Percentiles rank a stretch among this genome's conserved stretches.
Evolutionary conservation across 1,140 invertebrate genomes (phyloP).

Genomic region (Pseudachorutes palmiensis): DNA sequence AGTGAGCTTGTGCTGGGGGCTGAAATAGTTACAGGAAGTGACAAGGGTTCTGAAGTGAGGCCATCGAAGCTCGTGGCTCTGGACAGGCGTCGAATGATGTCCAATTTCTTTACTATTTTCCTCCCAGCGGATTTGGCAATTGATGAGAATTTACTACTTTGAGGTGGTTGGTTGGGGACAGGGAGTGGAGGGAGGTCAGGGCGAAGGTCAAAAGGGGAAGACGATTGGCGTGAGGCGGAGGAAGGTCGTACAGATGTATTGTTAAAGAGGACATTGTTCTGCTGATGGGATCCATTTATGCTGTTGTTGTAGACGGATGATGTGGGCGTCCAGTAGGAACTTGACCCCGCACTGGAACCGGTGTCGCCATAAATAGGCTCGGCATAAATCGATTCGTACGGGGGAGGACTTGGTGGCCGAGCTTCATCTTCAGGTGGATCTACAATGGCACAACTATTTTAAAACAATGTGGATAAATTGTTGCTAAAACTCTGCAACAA

Average conservation of each 20-base stretch:
- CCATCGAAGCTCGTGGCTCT: constrained; percentile 21
- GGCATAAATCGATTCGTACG: constrained; percentile 25
- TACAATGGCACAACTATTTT: no score
- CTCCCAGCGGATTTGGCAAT: constrained; percentile 34
- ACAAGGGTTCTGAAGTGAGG: not conserved
- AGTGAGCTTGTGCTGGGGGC: not conserved
- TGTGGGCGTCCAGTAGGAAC: constrained; percentile 1
- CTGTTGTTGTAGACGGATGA: constrained; percentile 4
- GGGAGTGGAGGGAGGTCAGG: constrained; percentile 19
- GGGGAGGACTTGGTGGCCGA: not conserved
- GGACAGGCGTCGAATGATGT: constrained; percentile 26
- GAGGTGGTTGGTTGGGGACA: not conserved
- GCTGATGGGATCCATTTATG: not conserved
- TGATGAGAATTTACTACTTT: constrained; percentile 29
- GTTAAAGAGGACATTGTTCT: not conserved
- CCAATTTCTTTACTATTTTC: constrained; percentile 32
- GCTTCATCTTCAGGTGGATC: no score
- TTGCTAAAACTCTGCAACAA: no score
- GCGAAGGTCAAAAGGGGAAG: not conserved
- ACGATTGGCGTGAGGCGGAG: not conserved
- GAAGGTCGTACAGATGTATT: not conserved
- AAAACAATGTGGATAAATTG: no score
- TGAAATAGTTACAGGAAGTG: not conserved
- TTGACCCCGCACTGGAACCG: not conserved
- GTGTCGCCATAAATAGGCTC: constrained; percentile 25